Conservation (phyloP, 2,797 vertebrate species). For the Megalops cyprinoides region DNA sequence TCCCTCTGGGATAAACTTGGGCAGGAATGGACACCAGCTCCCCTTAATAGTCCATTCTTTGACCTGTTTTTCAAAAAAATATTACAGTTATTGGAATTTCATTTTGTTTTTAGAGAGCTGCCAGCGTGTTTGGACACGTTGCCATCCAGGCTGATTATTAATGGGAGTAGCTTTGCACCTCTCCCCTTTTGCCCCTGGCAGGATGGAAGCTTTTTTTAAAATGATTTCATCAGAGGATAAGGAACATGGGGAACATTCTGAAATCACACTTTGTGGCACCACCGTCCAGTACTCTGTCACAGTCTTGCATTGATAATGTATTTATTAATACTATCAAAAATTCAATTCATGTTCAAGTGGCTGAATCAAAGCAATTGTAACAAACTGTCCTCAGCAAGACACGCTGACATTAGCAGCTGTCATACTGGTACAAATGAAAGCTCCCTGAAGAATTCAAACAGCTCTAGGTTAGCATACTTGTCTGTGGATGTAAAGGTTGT, state of each 20-base stretch:
- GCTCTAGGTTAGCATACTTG: background rate
- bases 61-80: background rate
- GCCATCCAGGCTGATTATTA: background rate
- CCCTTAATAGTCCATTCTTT: background rate
- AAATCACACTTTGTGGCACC: background rate
- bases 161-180: background rate
- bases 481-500: background rate
- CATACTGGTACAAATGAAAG: slow-evolving; percentile 6
- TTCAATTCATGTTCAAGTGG: too few relatives aligned
- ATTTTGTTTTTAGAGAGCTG: slow-evolving; percentile 21
- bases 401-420: slow-evolving; percentile 25
- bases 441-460: background rate
- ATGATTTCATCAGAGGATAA: background rate
- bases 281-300: background rate
- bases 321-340: too few relatives aligned
- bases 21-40: background rate
- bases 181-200: background rate
- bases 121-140: slow-evolving; percentile 7
- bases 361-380: slow-evolving; percentile 24
- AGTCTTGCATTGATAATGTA: background rate
- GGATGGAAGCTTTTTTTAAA: background rate
- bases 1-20: background rate
- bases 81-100: slow-evolving; percentile 23
- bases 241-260: background rate
- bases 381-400: background rate